phyloP scores from a whole-genome alignment of 2,113 vertebrate genomes.

The Solenodon paradoxus region DNA sequence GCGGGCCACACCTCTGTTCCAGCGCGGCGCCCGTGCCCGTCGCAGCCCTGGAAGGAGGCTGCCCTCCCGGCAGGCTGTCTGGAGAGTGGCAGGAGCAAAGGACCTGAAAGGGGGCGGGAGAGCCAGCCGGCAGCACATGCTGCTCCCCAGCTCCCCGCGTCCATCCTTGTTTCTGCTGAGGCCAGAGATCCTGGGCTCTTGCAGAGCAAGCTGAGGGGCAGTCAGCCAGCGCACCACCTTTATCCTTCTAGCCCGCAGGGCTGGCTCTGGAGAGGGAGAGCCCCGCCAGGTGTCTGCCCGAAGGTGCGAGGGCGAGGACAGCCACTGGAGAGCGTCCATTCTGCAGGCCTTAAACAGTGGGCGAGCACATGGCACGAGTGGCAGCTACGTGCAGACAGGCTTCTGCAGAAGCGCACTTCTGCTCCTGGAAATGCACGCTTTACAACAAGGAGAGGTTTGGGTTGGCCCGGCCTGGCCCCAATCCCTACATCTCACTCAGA shows the following conservation, averaged over 20 bases:
- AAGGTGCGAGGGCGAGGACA: background rate
- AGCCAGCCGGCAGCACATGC: background rate
- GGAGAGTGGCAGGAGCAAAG: background rate
- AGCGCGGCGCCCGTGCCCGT: background rate
- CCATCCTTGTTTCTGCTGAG: conserved; percentile 22
- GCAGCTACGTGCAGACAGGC: too few relatives aligned
- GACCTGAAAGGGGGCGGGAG: background rate
- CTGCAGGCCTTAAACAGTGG: background rate
- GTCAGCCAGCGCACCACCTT: background rate
- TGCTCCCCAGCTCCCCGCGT: background rate
- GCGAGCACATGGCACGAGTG: background rate
- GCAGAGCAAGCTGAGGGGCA: background rate
- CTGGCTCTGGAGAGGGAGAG: background rate
- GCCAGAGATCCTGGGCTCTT: background rate
- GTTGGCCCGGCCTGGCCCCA: background rate
- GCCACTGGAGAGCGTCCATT: background rate
- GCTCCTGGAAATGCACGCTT: background rate
- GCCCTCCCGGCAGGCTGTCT: background rate
- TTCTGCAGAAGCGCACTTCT: too few relatives aligned
- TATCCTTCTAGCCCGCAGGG: background rate
- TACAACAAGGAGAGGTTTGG: too few relatives aligned
- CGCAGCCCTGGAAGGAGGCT: background rate
- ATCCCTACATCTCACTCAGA: background rate
- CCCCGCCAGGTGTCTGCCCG: background rate
- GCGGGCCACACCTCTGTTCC: conserved; percentile 5